Base-by-base conservation (phyloP, 1,140 invertebrate genomes). In the Sycobia sp. region DNA sequence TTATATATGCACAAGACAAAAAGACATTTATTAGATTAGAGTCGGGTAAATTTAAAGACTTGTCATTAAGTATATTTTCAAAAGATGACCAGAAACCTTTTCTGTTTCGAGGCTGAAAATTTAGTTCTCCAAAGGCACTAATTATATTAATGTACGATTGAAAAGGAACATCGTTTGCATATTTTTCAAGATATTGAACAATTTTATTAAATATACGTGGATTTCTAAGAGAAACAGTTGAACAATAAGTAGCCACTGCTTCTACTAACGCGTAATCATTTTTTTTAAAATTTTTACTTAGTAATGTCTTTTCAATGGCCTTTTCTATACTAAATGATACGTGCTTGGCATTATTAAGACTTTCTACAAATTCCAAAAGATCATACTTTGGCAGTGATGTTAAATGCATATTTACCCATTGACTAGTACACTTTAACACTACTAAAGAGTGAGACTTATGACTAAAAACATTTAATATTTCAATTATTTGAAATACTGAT, bases 1-100 rank as follows among this genome's bases (percentile, higher is more conserved):
- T 78, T 14, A 89, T 69, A 76, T 89, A 91, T 39, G 88, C 81
- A 71, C 86, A 89, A 5, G 87, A 83, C 9, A 90, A 75, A 32
- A 91, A 72, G 49, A 90, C 82, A 62, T 88, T 84, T 22, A 88
- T 69, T 5, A 86, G 69, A 67, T 89, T 84, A 61, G 84, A 82
- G n/a, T 84, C 72, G 46, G 77, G 78, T 36, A 91, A 84, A 67
- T 87, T 83, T 16, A 81, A 69, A 76, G 90, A 88, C 62, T 87
- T 86, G 44, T 83, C 74, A 47, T 82, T 70, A 3, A 91, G 68
- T n/a, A 81, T 69, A 36, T 77, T 69, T 73, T 91, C 88, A 14
- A 87, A 73, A 18, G 69, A 68, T 46, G 77, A 73, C 86, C 89
- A 91, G 82, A 91, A 90, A 34, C 84, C 68, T 0, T 60, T 44